These are phyloP conservation scores for Bolinopsis microptera DNA, from an alignment of 37 sponge, comb jelly and placozoan species.

Conservation along the genomic window DNA sequence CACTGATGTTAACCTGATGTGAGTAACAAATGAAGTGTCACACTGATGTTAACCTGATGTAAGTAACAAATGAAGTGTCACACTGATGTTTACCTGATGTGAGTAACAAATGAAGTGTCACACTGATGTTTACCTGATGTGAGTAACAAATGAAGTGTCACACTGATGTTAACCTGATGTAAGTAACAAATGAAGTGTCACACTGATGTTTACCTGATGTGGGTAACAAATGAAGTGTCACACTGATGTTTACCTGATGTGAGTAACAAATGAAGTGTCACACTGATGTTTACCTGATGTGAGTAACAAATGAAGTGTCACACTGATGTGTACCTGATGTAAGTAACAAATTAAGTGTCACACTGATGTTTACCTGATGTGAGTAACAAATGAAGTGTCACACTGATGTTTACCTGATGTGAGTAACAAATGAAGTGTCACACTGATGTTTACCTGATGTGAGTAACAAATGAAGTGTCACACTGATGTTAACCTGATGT, in stretches of 20 bases:
- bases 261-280: slow-evolving; percentile 56
- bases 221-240: slow-evolving; percentile 55
- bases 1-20: slow-evolving; percentile 64
- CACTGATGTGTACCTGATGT: slow-evolving; percentile 64
- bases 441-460: slow-evolving; percentile 64
- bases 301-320: slow-evolving; percentile 56
- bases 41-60: slow-evolving; percentile 64
- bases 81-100: slow-evolving; percentile 64
- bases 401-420: slow-evolving; percentile 64
- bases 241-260: slow-evolving; percentile 64
- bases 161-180: slow-evolving; percentile 64
- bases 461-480: slow-evolving; percentile 56
- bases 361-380: slow-evolving; percentile 64
- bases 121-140: slow-evolving; percentile 64
- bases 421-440: slow-evolving; percentile 56
- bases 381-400: slow-evolving; percentile 56
- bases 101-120: slow-evolving; percentile 56
- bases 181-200: slow-evolving; percentile 52
- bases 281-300: slow-evolving; percentile 64
- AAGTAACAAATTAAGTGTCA: slow-evolving; percentile 46
- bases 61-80: slow-evolving; percentile 52
- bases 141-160: slow-evolving; percentile 56
- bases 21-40: slow-evolving; percentile 56
- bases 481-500: slow-evolving; percentile 64
- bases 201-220: slow-evolving; percentile 64